A percentile compares a stretch with the other conserved stretches of the same genome.
phyloP scores from a whole-genome alignment of 1,140 invertebrate species.

The Monomorium pharaonis region DNA sequence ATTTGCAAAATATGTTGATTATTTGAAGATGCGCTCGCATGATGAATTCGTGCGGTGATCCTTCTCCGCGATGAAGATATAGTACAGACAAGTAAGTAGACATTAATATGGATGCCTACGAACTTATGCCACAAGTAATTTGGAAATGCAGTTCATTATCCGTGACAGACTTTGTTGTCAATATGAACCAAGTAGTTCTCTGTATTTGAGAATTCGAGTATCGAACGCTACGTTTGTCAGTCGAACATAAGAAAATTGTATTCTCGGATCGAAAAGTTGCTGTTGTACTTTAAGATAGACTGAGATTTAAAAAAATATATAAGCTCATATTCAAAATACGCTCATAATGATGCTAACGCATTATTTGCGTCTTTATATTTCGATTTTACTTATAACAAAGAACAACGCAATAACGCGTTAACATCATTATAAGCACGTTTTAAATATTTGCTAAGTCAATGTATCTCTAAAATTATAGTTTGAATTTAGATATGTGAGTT shows the following conservation, averaged over 20 bases:
- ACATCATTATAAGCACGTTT: no score
- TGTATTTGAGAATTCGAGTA: background rate
- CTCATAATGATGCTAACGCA: no score
- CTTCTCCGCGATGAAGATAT: background rate
- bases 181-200: background rate
- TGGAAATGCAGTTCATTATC: background rate
- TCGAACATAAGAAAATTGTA: background rate
- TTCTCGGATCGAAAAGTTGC: background rate
- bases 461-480: background rate
- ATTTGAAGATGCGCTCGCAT: slow-evolving; percentile 29
- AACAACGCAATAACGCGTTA: no score
- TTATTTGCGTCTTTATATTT: no score
- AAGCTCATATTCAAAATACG: no score
- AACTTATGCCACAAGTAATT: background rate
- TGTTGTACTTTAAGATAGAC: background rate
- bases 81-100: background rate
- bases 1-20: slow-evolving; percentile 51
- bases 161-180: background rate
- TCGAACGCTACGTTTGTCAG: background rate
- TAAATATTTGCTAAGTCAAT: no score
- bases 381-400: no score
- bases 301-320: background rate
- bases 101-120: slow-evolving; percentile 21
- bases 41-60: slow-evolving; percentile 5
- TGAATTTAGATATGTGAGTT: background rate